A percentile compares a stretch with the other conserved stretches of the same genome.
These are phyloP conservation scores for Astur gentilis DNA, from an alignment of 2,113 vertebrate genomes.

Conservation along the genomic window DNA sequence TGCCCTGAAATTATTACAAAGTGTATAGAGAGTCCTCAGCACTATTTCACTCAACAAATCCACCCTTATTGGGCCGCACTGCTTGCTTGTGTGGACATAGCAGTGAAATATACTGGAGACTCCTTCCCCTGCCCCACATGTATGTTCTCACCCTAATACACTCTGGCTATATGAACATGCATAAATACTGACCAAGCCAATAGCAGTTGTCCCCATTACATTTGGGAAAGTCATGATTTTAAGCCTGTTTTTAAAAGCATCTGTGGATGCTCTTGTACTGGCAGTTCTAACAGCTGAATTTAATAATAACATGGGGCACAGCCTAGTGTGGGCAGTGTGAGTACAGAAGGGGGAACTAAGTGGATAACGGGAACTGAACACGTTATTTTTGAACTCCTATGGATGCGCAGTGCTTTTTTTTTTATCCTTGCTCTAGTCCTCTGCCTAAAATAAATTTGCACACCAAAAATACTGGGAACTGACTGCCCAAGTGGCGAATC, in stretches of 20 bases:
- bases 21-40: background rate
- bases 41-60: background rate
- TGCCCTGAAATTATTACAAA: background rate
- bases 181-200: background rate
- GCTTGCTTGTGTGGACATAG: background rate
- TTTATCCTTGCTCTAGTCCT: background rate
- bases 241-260: background rate
- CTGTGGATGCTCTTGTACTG: background rate
- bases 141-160: background rate
- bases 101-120: background rate
- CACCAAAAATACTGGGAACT: background rate
- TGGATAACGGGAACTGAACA: background rate
- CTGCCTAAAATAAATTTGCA: background rate
- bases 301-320: background rate
- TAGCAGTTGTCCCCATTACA: background rate
- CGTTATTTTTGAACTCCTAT: background rate
- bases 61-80: background rate
- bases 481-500: background rate
- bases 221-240: background rate
- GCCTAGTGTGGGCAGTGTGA: background rate
- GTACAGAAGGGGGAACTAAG: background rate
- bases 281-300: background rate
- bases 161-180: background rate
- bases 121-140: background rate
- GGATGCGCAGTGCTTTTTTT: background rate